These are phyloP conservation scores for Egretta garzetta DNA, from an alignment of 2,113 vertebrate species.

Conservation along the genomic window DNA sequence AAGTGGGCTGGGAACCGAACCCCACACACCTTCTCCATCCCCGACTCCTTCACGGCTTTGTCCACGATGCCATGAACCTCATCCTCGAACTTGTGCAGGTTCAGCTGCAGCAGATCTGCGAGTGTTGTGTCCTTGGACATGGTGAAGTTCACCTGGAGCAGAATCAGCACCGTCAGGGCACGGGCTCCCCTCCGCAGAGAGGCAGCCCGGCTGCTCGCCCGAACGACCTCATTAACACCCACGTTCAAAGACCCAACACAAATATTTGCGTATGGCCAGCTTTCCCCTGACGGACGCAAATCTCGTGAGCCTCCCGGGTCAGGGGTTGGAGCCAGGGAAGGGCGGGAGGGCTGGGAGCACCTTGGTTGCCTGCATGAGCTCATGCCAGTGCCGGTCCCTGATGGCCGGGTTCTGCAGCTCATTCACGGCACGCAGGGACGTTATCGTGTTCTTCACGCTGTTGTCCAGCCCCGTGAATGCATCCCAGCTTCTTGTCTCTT, in stretches of 20 bases:
- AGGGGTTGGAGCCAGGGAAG: not conserved
- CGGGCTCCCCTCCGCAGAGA: fast-evolving
- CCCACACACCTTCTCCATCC: constrained; percentile 77
- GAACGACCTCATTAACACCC: not conserved
- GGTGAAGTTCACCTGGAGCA: constrained; percentile 77
- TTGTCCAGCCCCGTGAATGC: constrained; percentile 73
- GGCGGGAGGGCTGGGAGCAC: not conserved
- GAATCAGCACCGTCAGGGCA: fast-evolving
- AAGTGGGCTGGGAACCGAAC: not conserved
- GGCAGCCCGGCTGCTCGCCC: not conserved
- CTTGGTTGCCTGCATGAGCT: constrained; percentile 79
- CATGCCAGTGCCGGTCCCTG: constrained; percentile 77
- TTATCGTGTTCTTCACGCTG: constrained; percentile 76
- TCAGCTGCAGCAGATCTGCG: constrained; percentile 73
- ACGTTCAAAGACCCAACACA: not conserved
- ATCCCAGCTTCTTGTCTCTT: constrained; percentile 77
- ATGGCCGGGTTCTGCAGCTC: constrained; percentile 81
- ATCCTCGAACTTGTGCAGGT: constrained; percentile 76
- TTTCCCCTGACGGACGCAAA: not conserved
- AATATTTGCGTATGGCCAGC: not conserved
- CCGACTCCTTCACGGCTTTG: constrained; percentile 76
- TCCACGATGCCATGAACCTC: constrained; percentile 78
- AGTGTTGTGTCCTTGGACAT: constrained; percentile 78
- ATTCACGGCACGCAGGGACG: constrained; percentile 61
- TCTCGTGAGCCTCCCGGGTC: not conserved